Evolutionary conservation across 1,140 invertebrate genomes (phyloP).

Genomic region (Dufourea novaeangliae): DNA sequence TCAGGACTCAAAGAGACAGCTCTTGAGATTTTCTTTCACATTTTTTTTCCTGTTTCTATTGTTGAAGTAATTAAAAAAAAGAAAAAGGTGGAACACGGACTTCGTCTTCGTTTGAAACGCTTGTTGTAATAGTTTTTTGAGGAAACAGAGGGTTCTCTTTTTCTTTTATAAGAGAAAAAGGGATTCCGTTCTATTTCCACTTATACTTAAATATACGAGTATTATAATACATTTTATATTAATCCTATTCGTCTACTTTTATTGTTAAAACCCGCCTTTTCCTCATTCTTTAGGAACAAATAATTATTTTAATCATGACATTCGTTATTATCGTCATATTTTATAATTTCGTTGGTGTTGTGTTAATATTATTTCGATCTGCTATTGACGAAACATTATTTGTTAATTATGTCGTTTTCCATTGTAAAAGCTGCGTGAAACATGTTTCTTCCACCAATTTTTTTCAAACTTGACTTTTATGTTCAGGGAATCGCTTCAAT

Average conservation of each 20-base stretch:
- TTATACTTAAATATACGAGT: constrained; percentile 71
- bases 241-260: constrained; percentile 70
- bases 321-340: neutral
- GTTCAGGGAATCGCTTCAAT: neutral
- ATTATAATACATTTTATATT: constrained; percentile 81
- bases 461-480: neutral
- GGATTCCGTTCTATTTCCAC: constrained; percentile 63
- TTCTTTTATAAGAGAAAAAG: constrained; percentile 25
- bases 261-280: constrained; percentile 41
- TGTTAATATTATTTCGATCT: constrained; percentile 14
- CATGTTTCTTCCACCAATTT: neutral
- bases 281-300: constrained; percentile 9
- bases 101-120: constrained; percentile 64
- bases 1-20: constrained; percentile 11
- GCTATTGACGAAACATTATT: neutral
- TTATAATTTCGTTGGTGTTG: constrained; percentile 27
- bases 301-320: constrained; percentile 17
- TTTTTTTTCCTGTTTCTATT: constrained; percentile 9
- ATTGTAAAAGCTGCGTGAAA: neutral
- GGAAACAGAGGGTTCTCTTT: constrained; percentile 45
- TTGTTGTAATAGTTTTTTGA: constrained; percentile 74
- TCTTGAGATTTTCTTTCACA: constrained; percentile 22
- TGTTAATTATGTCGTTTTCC: neutral
- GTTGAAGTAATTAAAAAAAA: constrained; percentile 32
- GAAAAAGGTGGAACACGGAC: constrained; percentile 27